Base-by-base conservation (phyloP, 2,888 invertebrate species). In the Napeogenes sylphis region DNA sequence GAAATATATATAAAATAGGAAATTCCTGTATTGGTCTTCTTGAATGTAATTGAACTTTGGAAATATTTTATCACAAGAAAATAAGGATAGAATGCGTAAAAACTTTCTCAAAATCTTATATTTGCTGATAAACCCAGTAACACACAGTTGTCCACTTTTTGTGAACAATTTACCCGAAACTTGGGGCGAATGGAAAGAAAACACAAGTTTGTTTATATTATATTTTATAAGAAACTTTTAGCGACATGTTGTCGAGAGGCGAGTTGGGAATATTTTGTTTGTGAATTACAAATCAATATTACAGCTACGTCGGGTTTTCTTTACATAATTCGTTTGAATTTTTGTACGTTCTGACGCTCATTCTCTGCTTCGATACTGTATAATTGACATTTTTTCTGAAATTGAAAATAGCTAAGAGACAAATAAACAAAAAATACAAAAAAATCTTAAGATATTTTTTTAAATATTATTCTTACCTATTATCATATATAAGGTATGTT, bases 151-250 rank as follows among this genome's bases (percentile, higher is more conserved):
- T 64, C 55, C 62, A 62, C 47, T 67, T 67, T 62, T 64, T 62
- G 58, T 46, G 56, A 32, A 14, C 58, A 62, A 54, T 56, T 42
- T 54, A 46, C 58, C 59, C 51, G 47, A 62, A 66, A 67, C 42
- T 67, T 62, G 58, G 51, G 59, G 59, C 54, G 58, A 65, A 69
- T 70, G 60, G 62, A 70, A 70, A 62, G 67, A 68, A 71, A 68
- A 71, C 65, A 71, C 60, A 51, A 58, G 64, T 61, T 66, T 69
- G 62, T 69, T 69, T 66, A 65, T 69, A 61, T 66, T 62, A 45
- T 59, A 59, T 67, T 67, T 68, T 67, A 62, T 62, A 65, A 59
- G 58, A 66, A 69, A 69, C 55, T 67, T 68, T 65, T 47, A 56
- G 69, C 62, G 61, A 65, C 68, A 69, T 66, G 61, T 70, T 68